Evolutionary conservation across 2,888 invertebrate genomes (phyloP), one percentile per base, ranked within the genome.

Genomic region (Acanthosepion lycidas): DNA sequence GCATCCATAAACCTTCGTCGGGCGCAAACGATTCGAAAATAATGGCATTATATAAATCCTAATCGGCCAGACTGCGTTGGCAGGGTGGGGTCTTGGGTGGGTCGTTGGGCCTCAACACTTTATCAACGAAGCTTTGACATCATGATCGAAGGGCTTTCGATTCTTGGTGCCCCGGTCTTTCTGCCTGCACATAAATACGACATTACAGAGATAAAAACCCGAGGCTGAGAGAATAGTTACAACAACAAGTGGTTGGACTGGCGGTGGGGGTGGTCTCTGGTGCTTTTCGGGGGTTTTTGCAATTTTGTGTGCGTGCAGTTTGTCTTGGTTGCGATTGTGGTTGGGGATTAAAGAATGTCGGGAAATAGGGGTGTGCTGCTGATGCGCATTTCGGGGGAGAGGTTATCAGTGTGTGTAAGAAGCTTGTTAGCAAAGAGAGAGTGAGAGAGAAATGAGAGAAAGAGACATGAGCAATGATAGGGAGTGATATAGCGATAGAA

Each of bases 21-120:
- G n/a, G n/a, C n/a, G 78, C 78, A 78, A 78, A 78, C 78, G 78
- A 78, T 78, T 78, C 78, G 78, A 78, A n/a, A 78, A 78, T 78
- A 78, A 78, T 78, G 78, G 78, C 78, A 78, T 78, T 78, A 78
- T 33, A 78, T 78, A 78, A 78, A 78, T 78, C 78, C 78, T 78
- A 78, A 78, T 78, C 78, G 78, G n/a, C 78, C n/a, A 78, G 78
- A n/a, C 78, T n/a, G n/a, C 78, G n/a, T 78, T n/a, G 78, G 78
- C 78, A n/a, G n/a, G n/a, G 78, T 78, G 78, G 78, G 78, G 78
- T 9, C n/a, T 18, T 12, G 78, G n/a, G n/a, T 78, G n/a, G 78
- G 78, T 33, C n/a, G 78, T n/a, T 3, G 78, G 18, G n/a, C n/a
- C n/a, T 33, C n/a, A 33, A 78, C 78, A 78, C 78, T 78, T 78